phyloP scores from a whole-genome alignment of 2,113 vertebrate genomes.

The Fukomys damarensis region DNA sequence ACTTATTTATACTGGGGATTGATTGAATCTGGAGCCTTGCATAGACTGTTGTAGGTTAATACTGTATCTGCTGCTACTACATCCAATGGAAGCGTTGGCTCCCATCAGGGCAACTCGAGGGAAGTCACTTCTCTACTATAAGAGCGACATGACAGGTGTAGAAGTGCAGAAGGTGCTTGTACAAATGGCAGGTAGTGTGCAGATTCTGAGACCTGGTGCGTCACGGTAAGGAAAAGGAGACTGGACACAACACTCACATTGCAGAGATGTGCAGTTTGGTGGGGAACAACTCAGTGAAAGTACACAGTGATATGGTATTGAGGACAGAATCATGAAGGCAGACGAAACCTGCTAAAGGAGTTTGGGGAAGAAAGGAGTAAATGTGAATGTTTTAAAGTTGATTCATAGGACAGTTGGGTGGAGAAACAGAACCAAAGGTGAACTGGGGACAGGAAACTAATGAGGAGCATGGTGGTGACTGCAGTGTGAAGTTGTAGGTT shows the following conservation, averaged over 20 bases:
- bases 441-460: neutral
- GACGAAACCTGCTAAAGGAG: neutral
- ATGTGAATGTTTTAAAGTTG: neutral
- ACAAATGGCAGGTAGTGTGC: neutral
- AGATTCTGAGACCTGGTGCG: neutral
- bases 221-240: conserved; percentile 3
- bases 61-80: neutral
- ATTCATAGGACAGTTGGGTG: neutral
- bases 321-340: neutral
- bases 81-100: neutral
- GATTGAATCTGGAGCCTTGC: neutral
- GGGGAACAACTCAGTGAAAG: neutral
- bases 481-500: neutral
- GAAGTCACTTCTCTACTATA: neutral
- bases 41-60: neutral
- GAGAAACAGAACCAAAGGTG: neutral
- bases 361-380: neutral
- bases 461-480: neutral
- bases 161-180: neutral
- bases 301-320: neutral
- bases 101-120: neutral
- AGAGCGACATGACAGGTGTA: neutral
- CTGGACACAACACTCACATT: neutral
- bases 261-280: neutral
- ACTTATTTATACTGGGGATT: neutral